These are phyloP conservation scores for Drosophila tsacasi DNA, from an alignment of 1,140 invertebrate genomes.

Conservation along the genomic window DNA sequence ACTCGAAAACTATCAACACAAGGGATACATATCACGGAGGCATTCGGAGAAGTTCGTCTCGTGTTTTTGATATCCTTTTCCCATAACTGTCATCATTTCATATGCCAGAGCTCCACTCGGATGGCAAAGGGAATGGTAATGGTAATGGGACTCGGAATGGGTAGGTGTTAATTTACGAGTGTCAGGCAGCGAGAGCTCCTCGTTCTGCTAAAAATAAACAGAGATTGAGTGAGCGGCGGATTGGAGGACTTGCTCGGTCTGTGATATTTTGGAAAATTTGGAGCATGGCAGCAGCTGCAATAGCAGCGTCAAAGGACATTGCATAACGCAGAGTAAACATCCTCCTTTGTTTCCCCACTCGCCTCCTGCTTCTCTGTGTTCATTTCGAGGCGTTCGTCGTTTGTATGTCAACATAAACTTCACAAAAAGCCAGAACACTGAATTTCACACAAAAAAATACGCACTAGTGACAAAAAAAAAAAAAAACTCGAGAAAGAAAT, in stretches of 20 bases:
- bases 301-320: constrained; percentile 51
- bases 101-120: constrained; percentile 24
- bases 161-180: constrained; percentile 80
- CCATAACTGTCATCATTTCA: constrained; percentile 76
- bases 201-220: constrained; percentile 47
- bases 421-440: constrained; percentile 28
- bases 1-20: constrained; percentile 51
- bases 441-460: constrained; percentile 41
- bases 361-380: constrained; percentile 22
- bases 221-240: constrained; percentile 6
- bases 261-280: constrained; percentile 51
- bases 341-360: constrained; percentile 15
- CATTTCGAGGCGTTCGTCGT: constrained; percentile 54
- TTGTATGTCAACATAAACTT: constrained; percentile 73
- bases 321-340: constrained; percentile 45
- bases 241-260: constrained; percentile 1
- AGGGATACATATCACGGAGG: background rate
- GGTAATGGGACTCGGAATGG: constrained; percentile 20
- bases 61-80: constrained; percentile 73
- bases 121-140: background rate
- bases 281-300: constrained; percentile 63
- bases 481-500: constrained; percentile 48
- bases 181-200: constrained; percentile 25
- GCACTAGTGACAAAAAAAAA: constrained; percentile 74
- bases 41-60: constrained; percentile 33